phyloP scores from a whole-genome alignment of 2,113 vertebrate genomes.

The Heterochromis multidens region DNA sequence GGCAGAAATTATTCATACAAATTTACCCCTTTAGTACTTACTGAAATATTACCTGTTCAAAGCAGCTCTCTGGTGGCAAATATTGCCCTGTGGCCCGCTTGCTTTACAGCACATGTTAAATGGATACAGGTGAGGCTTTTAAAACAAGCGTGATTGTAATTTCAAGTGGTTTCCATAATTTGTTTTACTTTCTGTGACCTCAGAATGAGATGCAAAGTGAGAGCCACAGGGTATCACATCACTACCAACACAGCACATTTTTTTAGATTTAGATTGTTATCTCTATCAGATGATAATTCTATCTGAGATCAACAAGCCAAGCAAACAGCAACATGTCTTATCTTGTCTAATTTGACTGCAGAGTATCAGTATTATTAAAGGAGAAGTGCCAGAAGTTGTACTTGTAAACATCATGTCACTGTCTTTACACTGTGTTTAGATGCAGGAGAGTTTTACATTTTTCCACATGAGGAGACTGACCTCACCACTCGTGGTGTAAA shows the following conservation, averaged over 20 bases:
- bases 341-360: conserved; percentile 48
- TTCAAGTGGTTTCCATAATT: conserved; percentile 54
- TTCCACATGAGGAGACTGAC: conserved; percentile 56
- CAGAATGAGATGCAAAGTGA: conserved; percentile 29
- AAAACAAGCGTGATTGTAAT: conserved; percentile 52
- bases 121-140: conserved; percentile 53
- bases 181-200: conserved; percentile 25
- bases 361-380: background rate
- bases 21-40: conserved; percentile 10
- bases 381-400: background rate
- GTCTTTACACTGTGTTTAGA: background rate
- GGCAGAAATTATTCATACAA: conserved; percentile 43
- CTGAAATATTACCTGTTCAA: conserved; percentile 64
- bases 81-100: conserved; percentile 37
- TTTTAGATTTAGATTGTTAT: conserved; percentile 12
- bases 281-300: conserved; percentile 16
- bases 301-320: conserved; percentile 3
- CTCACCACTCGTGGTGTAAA: conserved; percentile 46
- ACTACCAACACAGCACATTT: conserved; percentile 6
- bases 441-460: conserved; percentile 22
- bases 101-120: conserved; percentile 44
- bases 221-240: conserved; percentile 27
- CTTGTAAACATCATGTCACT: background rate
- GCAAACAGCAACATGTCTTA: conserved; percentile 31
- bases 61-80: conserved; percentile 45